These are phyloP conservation scores for Dascyllus trimaculatus DNA, from an alignment of 2,113 vertebrate genomes.

Conservation along the genomic window DNA sequence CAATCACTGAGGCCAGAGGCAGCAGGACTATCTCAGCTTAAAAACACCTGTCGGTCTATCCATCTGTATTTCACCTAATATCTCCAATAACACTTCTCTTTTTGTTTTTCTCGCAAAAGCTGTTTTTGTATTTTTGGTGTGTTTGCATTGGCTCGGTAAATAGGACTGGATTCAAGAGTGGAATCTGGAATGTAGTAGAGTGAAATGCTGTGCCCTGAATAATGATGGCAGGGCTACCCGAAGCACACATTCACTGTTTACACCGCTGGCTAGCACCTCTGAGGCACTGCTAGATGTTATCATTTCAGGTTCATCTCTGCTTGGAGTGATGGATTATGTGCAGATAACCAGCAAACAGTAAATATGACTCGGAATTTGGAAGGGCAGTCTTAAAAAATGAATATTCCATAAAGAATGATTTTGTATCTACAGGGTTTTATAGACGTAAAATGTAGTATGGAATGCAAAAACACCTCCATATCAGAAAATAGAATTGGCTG, in stretches of 20 bases:
- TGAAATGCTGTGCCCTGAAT: conserved; percentile 31
- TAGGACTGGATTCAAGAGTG: neutral
- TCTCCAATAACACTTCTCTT: conserved; percentile 20
- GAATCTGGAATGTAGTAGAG: conserved; percentile 27
- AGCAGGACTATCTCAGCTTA: conserved; percentile 9
- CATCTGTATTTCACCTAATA: conserved; percentile 12
- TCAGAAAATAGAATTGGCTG: neutral
- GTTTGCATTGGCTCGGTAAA: conserved; percentile 6
- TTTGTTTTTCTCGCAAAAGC: conserved; percentile 7
- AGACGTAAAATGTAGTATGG: neutral
- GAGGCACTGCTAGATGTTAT: conserved; percentile 8
- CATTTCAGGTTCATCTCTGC: neutral
- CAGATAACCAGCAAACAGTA: conserved; percentile 19
- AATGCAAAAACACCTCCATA: neutral
- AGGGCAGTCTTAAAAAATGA: rapidly evolving
- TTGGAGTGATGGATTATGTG: conserved; percentile 11
- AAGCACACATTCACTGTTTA: conserved; percentile 6
- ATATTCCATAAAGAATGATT: neutral
- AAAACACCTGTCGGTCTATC: conserved; percentile 30
- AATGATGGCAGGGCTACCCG: conserved; percentile 24
- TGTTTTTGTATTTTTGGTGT: neutral
- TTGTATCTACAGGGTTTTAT: neutral
- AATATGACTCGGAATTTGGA: neutral
- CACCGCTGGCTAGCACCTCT: neutral
- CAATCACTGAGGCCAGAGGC: conserved; percentile 36